These are phyloP conservation scores for Cnemophilus loriae DNA, from an alignment of 2,113 vertebrate species.

Conservation along the genomic window DNA sequence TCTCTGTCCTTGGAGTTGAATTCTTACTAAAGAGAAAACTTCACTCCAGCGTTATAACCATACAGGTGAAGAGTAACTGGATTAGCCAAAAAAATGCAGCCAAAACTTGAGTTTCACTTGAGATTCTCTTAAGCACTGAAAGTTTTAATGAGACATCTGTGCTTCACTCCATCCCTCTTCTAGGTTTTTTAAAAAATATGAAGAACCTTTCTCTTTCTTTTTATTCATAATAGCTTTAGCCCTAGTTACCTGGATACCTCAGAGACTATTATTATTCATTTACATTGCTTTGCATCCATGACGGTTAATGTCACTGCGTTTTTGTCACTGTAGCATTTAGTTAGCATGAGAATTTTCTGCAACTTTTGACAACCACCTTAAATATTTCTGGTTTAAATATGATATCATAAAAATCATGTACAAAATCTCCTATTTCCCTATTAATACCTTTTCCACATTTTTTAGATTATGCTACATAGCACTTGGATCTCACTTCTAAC, in stretches of 20 bases:
- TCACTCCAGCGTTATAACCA: not conserved
- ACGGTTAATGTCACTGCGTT: not conserved
- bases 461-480: not conserved
- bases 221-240: not conserved
- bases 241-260: not conserved
- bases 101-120: not conserved
- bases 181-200: not conserved
- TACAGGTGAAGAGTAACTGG: not conserved
- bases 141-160: not conserved
- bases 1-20: not conserved
- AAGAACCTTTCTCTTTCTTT: not conserved
- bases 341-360: not conserved
- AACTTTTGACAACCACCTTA: not conserved
- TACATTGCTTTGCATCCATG: not conserved
- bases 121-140: not conserved
- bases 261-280: not conserved
- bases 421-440: not conserved
- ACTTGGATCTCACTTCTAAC: not conserved
- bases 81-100: not conserved
- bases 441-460: not conserved
- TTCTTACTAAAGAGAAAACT: not conserved
- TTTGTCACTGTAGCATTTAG: not conserved
- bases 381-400: not conserved
- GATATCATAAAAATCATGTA: not conserved
- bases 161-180: not conserved